Conservation (phyloP, 1,140 invertebrate species). For the Drosophila grimshawi region DNA sequence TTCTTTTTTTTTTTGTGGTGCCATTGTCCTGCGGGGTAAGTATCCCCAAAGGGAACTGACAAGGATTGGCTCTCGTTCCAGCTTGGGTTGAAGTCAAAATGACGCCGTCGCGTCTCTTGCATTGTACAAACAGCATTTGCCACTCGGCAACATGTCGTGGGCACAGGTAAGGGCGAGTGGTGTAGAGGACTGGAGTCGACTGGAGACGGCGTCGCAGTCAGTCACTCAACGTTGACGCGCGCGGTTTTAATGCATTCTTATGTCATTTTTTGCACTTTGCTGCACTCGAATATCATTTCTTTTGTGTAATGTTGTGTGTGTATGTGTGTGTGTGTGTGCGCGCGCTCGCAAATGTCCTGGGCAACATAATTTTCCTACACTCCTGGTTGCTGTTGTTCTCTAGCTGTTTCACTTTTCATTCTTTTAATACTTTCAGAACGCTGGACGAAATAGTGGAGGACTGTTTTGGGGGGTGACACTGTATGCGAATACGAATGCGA, state of each 20-base stretch:
- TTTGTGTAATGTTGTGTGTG: conserved; percentile 44
- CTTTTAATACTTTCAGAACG: conserved; percentile 68
- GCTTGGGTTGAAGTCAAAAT: conserved; percentile 68
- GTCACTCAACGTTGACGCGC: conserved; percentile 81
- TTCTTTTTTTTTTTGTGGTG: conserved; percentile 32
- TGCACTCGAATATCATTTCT: conserved; percentile 80
- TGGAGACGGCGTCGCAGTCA: conserved; percentile 55
- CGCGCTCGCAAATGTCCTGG: conserved; percentile 1
- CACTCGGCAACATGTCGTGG: conserved; percentile 20
- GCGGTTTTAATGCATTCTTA: conserved; percentile 81
- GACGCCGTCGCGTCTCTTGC: conserved; percentile 79
- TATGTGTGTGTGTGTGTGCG: background rate
- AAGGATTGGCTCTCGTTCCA: conserved; percentile 35
- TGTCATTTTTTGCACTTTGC: conserved; percentile 78
- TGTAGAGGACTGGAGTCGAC: background rate
- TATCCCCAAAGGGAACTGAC: conserved; percentile 2
- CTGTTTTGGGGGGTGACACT: background rate
- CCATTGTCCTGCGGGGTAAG: conserved; percentile 10
- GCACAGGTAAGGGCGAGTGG: conserved; percentile 1
- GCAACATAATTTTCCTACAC: conserved; percentile 40
- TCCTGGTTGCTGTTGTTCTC: conserved; percentile 33
- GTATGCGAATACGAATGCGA: background rate
- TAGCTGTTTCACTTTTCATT: conserved; percentile 74
- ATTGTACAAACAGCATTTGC: conserved; percentile 76
- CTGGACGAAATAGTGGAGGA: conserved; percentile 20